Conservation (phyloP, 2,888 invertebrate genomes). For the Patella caerulea region DNA sequence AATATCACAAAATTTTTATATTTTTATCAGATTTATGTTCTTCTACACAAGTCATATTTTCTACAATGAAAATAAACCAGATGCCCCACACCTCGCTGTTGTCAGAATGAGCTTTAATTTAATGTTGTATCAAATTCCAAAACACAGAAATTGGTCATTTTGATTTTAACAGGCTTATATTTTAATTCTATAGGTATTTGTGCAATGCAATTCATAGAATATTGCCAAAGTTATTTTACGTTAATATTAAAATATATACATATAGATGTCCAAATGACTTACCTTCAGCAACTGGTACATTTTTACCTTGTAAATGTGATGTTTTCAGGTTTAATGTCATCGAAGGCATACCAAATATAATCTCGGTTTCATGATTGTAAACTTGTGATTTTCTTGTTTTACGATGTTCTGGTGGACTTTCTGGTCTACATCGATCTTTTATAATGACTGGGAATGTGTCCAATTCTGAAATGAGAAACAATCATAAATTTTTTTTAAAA, state of each 20-base stretch:
- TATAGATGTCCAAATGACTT: slow-evolving; percentile 12
- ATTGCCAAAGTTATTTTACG: not conserved
- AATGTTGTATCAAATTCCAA: too few relatives aligned
- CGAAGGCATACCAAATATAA: slow-evolving; percentile 96
- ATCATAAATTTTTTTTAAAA: too few relatives aligned
- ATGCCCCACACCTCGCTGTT: too few relatives aligned
- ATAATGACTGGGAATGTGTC: slow-evolving; percentile 92
- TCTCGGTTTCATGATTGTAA: slow-evolving; percentile 79
- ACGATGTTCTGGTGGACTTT: slow-evolving; percentile 56
- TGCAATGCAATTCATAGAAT: too few relatives aligned
- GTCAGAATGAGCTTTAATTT: too few relatives aligned
- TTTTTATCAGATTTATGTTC: too few relatives aligned
- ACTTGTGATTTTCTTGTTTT: slow-evolving; percentile 53
- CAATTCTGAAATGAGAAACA: slow-evolving; percentile 77
- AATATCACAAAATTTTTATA: too few relatives aligned
- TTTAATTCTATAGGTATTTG: too few relatives aligned
- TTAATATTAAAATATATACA: not conserved
- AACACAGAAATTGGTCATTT: too few relatives aligned
- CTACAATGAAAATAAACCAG: too few relatives aligned
- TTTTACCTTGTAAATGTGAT: slow-evolving; percentile 86
- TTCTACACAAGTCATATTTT: too few relatives aligned
- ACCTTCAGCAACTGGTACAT: slow-evolving; percentile 66
- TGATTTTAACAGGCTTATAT: too few relatives aligned
- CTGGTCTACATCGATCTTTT: slow-evolving; percentile 75
- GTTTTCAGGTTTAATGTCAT: slow-evolving; percentile 93